A percentile compares a stretch with the other conserved stretches of the same genome.
phyloP scores from a whole-genome alignment of 2,888 invertebrate genomes.

The Tipula unca region DNA sequence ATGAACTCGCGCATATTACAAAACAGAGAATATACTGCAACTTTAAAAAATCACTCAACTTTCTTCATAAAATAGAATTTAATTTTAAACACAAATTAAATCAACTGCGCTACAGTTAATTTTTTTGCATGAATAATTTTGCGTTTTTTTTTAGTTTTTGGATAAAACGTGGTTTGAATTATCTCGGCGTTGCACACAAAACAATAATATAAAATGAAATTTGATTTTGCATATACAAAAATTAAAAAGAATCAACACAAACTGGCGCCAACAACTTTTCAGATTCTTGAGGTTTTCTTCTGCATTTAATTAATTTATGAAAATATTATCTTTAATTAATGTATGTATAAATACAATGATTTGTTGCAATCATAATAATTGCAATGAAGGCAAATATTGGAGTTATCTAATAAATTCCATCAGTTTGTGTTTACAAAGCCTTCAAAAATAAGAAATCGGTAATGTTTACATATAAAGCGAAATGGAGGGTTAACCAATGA shows the following conservation, averaged over 20 bases:
- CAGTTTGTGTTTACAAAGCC: not conserved
- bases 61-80: not conserved
- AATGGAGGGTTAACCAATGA: not conserved
- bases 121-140: not conserved
- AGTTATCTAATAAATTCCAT: constrained; percentile 14
- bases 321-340: not conserved
- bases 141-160: not conserved
- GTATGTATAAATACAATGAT: not conserved
- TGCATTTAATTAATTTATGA: not conserved
- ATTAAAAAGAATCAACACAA: not conserved
- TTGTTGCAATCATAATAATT: not conserved
- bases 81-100: not conserved
- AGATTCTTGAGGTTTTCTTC: not conserved
- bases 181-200: not conserved
- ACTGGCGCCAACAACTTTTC: not conserved
- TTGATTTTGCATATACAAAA: not conserved
- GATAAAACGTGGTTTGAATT: not conserved
- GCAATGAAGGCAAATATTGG: not conserved
- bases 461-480: not conserved
- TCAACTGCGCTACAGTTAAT: not conserved
- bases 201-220: not conserved
- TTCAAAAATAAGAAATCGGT: not conserved
- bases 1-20: not conserved
- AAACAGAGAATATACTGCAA: not conserved
- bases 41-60: not conserved